These are phyloP conservation scores for Drosophila kepulauana DNA, from an alignment of 1,140 invertebrate species.

Conservation along the genomic window DNA sequence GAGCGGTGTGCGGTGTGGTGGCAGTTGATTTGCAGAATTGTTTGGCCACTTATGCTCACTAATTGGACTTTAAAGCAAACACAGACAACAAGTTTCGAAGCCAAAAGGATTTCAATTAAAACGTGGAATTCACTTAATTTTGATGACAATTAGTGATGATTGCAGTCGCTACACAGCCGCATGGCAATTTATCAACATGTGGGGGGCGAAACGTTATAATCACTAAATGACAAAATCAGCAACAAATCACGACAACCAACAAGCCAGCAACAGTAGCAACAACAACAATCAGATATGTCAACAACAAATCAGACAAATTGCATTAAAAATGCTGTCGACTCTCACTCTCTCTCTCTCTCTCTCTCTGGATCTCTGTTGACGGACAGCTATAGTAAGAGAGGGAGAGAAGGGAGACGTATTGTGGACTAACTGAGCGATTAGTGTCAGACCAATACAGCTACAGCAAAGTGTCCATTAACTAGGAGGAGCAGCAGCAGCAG, in stretches of 20 bases:
- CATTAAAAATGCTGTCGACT: constrained; percentile 82
- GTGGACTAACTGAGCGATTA: constrained; percentile 78
- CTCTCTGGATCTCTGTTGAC: constrained; percentile 52
- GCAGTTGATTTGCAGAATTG: constrained; percentile 21
- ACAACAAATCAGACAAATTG: constrained; percentile 84
- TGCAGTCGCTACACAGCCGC: constrained; percentile 37
- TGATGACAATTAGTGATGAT: constrained; percentile 79
- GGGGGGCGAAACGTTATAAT: constrained; percentile 63
- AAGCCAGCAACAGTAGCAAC: constrained; percentile 49
- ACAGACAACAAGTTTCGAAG: constrained; percentile 1
- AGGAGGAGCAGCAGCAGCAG: constrained; percentile 30
- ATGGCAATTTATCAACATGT: constrained; percentile 24
- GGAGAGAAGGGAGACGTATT: background rate
- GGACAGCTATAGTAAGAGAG: constrained; percentile 45
- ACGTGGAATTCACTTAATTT: constrained; percentile 80
- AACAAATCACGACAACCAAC: constrained; percentile 81
- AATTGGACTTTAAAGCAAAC: constrained; percentile 62
- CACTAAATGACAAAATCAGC: constrained; percentile 83
- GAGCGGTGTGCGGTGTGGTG: background rate
- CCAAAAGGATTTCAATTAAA: constrained; percentile 74
- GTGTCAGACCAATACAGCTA: constrained; percentile 67
- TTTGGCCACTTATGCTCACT: constrained; percentile 37
- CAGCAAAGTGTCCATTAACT: constrained; percentile 74
- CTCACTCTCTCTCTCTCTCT: constrained; percentile 41
- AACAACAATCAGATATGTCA: constrained; percentile 60